Evolutionary conservation across 2,888 invertebrate species (phyloP).

Genomic region (Luffia ferchaultella): DNA sequence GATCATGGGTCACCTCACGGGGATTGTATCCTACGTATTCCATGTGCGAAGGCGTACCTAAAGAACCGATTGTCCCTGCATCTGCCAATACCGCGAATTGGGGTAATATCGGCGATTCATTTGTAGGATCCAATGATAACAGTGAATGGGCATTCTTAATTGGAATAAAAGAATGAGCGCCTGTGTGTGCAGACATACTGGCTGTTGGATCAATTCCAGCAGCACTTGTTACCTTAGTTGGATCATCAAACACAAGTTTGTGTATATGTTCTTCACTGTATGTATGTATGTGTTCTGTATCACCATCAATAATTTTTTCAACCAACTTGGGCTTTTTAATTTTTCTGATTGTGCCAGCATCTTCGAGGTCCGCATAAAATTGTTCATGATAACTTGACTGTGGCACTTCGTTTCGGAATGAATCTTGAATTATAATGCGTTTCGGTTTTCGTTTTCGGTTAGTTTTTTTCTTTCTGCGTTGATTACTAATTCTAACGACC

Average conservation of each 20-base stretch:
- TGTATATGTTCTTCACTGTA: constrained; percentile 61
- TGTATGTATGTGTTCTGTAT: constrained; percentile 60
- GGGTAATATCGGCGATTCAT: constrained; percentile 27
- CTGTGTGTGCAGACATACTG: constrained; percentile 31
- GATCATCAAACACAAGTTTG: constrained; percentile 44
- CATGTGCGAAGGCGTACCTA: constrained; percentile 41
- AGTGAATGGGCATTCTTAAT: constrained; percentile 33
- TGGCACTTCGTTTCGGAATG: constrained; percentile 28
- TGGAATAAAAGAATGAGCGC: constrained; percentile 32
- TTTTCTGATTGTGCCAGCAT: constrained; percentile 48
- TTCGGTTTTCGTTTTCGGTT: constrained; percentile 43
- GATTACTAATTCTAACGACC: constrained; percentile 42
- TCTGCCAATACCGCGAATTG: constrained; percentile 30
- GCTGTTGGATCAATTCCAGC: constrained; percentile 30
- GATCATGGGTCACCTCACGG: constrained; percentile 58
- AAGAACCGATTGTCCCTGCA: constrained; percentile 36
- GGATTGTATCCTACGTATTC: constrained; percentile 54
- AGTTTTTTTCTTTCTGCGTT: constrained; percentile 35
- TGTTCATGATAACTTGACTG: constrained; percentile 53
- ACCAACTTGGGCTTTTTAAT: constrained; percentile 53
- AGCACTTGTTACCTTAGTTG: constrained; percentile 26
- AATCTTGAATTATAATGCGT: constrained; percentile 24
- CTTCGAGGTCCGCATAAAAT: constrained; percentile 56
- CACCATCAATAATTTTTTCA: constrained; percentile 59
- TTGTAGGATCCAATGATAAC: constrained; percentile 25